Evolutionary conservation across 1,140 invertebrate species (phyloP), one percentile per base, ranked within the genome.

Genomic region (Archivesica marissinica): DNA sequence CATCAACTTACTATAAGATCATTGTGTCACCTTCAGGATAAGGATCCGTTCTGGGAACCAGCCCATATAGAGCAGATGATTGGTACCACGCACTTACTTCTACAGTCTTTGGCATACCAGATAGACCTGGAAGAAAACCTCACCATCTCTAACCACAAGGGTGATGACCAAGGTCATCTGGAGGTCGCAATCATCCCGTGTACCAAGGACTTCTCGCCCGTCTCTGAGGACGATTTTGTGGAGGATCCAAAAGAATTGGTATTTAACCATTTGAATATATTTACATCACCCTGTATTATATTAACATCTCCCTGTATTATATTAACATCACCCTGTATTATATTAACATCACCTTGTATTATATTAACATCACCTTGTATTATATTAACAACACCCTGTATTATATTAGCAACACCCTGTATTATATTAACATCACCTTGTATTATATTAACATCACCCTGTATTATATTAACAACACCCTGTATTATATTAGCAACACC

Each of bases 41-140:
- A 94, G 78, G 96, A 96, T 93, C 96, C 96, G 52, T 96, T 96
- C 91, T 93, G 94, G 86, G 95, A 96, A 87, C 93, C 95, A 38
- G 89, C 95, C 0, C 94, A 95, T 78, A 92, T 93, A 0, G 95
- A 95, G 79, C 92, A 95, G 6, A 88, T 94, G 56, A 95, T 96
- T 81, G 96, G 96, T 23, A 94, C 94, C 28, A 94, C 92, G 0
- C 94, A 95, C 56, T 92, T 96, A 3, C 95, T 93, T 87, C 90
- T 96, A 9, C 95, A 95, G 90, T 94, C 95, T 20, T 87, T 96
- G 44, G 95, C 94, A n/a, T 95, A 95, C 88, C 89, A 95, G 90
- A 91, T 95, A 30, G 95, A 96, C 87, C 75, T 95, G 30, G 94
- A 95, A 86, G 95, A 96, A 87, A 94, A 94, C 68, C 89, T 96